Conservation (phyloP, 2,113 vertebrate genomes). For the Ardeotis arabs region DNA sequence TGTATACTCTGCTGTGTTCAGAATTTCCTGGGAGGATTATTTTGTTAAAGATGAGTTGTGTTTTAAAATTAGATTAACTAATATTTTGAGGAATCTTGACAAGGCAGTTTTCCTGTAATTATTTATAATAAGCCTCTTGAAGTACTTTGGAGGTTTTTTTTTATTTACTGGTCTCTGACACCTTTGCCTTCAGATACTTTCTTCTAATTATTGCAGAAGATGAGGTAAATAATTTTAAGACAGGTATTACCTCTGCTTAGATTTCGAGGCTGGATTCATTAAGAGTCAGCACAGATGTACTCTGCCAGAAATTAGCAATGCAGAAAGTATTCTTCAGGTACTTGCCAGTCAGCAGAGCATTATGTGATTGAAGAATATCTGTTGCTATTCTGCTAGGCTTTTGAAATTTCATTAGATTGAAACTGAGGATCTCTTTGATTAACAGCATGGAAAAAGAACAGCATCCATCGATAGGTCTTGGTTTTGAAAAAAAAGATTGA, state of each 20-base stretch:
- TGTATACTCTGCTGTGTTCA: background rate
- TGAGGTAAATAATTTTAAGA: background rate
- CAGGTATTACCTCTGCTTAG: background rate
- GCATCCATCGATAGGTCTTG: background rate
- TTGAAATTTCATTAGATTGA: background rate
- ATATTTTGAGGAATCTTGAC: background rate
- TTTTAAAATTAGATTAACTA: background rate
- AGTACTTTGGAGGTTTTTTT: background rate
- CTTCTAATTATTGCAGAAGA: background rate
- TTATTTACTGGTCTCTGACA: background rate
- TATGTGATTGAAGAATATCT: background rate
- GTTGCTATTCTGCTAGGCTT: background rate
- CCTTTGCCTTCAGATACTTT: background rate
- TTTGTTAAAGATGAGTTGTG: background rate
- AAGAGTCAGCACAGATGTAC: background rate
- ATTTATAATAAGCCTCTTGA: background rate
- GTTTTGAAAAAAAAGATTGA: background rate
- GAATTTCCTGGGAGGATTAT: background rate
- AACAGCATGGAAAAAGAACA: background rate
- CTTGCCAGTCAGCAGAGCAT: background rate
- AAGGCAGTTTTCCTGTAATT: background rate
- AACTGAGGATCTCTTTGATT: background rate
- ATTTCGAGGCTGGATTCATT: background rate
- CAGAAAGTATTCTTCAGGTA: background rate
- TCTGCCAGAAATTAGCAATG: background rate